Base-by-base conservation (phyloP, 2,113 vertebrate species). In the Hepsetus odoe region DNA sequence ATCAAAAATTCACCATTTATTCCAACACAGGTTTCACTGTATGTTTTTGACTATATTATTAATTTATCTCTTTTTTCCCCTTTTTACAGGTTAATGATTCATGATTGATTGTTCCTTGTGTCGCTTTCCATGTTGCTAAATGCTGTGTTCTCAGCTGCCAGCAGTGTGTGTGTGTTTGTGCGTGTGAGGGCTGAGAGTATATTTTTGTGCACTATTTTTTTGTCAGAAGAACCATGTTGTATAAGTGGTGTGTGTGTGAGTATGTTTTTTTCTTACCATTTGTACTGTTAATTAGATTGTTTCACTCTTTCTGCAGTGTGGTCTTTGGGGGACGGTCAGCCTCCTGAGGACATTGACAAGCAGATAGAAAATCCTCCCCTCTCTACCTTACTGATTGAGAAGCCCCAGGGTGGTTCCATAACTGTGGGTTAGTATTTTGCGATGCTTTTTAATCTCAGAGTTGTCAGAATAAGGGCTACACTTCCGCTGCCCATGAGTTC, bases 391-490 rank as follows among this genome's bases (percentile, higher is more conserved):
- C 94, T 99, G 4, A n/a, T 95, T 0, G 96, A 98, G 84, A 95
- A 90, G 64, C 98, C 98, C 18, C 94, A 95, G 32, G 85, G 92
- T 0, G 95, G 94, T 55, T 84, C 92, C 12, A 93, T 99, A 77
- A 84, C 83, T 13, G 96, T 99, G 28, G 98, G 97, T 99, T 91
- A 96, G 96, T 93, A 71, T n/a, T n/a, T n/a, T n/a, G n/a, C n/a
- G n/a, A n/a, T 49, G n/a, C 42, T 69, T 24, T 28, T 58, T 7
- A 35, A 22, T 6, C n/a, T 46, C 13, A 26, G 30, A 24, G 18
- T 30, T 16, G 1, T 30, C 2, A 22, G 10, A 74, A 61, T 55
- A 11, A 58, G 26, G 2, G 32, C 11, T 28, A 35, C 38, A 2
- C 30, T 18, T n/a, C 20, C 49, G n/a, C n/a, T n/a, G n/a, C n/a